A percentile compares a stretch with the other conserved stretches of the same genome.
Conservation (phyloP, 2,113 vertebrate species). For the Pedionomus torquatus region DNA sequence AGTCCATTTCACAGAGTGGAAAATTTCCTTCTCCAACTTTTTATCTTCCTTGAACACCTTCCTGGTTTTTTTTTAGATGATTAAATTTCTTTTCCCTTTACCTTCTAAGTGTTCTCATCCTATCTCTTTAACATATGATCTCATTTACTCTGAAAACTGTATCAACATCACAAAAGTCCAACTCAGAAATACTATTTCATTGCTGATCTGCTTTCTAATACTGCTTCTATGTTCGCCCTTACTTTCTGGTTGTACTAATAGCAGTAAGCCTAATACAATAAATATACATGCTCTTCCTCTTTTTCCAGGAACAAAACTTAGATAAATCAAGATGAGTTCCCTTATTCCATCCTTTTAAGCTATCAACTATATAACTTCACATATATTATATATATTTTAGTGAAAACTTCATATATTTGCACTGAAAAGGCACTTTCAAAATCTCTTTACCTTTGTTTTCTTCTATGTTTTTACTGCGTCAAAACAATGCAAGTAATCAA, state of each 20-base stretch:
- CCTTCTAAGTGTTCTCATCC: background rate
- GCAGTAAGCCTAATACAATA: background rate
- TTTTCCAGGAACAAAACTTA: background rate
- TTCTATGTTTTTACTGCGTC: background rate
- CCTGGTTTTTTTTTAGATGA: background rate
- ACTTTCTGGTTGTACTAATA: background rate
- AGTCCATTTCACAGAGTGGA: background rate
- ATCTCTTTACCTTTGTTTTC: background rate
- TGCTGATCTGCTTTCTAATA: background rate
- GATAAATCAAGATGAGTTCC: background rate
- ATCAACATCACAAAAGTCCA: background rate
- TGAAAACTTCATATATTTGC: background rate
- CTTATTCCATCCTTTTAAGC: background rate
- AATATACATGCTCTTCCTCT: background rate
- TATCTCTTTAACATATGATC: background rate
- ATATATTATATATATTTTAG: background rate
- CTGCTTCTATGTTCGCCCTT: background rate
- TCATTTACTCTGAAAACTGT: background rate
- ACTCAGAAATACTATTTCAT: background rate
- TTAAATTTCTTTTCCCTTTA: background rate
- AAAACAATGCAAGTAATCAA: constrained; percentile 10
- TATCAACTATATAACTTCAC: background rate
- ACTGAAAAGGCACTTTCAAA: background rate
- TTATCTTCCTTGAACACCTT: constrained; percentile 10
- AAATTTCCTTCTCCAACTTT: constrained; percentile 12